phyloP scores from a whole-genome alignment of 2,113 vertebrate species.

The Strigops habroptila region DNA sequence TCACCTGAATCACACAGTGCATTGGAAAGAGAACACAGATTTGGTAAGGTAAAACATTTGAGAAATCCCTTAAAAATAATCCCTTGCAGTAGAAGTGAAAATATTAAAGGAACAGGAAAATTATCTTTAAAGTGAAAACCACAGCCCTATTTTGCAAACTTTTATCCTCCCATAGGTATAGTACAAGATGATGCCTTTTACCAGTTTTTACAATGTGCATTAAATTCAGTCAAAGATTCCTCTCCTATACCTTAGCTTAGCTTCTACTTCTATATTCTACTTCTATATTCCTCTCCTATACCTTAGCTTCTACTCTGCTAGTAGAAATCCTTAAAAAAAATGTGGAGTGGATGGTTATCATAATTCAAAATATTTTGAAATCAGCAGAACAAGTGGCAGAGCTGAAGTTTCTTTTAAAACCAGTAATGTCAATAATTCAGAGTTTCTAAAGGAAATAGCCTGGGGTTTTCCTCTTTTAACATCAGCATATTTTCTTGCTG shows the following conservation, averaged over 20 bases:
- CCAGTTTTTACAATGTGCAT: background rate
- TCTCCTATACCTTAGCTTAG: background rate
- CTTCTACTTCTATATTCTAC: too few relatives aligned
- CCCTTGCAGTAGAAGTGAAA: background rate
- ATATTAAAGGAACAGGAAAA: background rate
- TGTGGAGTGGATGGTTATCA: background rate
- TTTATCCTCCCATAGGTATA: background rate
- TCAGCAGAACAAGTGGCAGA: background rate
- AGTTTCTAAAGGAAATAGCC: background rate
- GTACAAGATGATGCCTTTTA: background rate
- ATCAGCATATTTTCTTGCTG: background rate
- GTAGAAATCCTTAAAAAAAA: background rate
- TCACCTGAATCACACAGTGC: background rate
- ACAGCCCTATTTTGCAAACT: background rate
- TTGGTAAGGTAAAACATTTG: background rate
- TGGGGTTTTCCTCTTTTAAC: background rate
- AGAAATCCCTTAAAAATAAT: background rate
- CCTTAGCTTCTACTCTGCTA: background rate
- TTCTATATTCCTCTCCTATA: background rate
- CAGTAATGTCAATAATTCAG: background rate
- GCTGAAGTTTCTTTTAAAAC: background rate
- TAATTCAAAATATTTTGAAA: background rate
- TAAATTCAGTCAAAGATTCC: background rate
- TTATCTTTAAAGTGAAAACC: background rate
- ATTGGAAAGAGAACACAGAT: background rate